phyloP scores from a whole-genome alignment of 2,797 vertebrate species.

The Sebastes trivittatus region DNA sequence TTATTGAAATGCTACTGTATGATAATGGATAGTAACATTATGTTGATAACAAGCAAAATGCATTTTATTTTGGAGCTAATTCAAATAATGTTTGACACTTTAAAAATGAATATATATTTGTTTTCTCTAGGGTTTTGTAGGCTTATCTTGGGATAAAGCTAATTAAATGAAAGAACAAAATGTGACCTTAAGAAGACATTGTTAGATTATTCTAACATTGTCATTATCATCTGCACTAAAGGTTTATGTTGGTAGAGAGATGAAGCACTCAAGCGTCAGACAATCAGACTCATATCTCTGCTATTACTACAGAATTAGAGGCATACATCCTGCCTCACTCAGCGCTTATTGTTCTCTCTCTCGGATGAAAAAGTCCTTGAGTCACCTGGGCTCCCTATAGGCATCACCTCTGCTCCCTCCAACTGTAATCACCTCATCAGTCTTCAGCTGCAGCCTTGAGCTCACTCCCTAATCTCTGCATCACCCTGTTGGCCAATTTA shows the following conservation, averaged over 20 bases:
- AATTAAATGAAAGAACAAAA: background rate
- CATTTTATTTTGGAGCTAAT: background rate
- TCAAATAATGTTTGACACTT: background rate
- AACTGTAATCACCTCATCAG: conserved; percentile 67
- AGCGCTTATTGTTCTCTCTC: conserved; percentile 29
- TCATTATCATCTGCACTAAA: background rate
- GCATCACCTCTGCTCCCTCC: conserved; percentile 46
- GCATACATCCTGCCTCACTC: conserved; percentile 7
- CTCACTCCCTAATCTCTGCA: conserved; percentile 6
- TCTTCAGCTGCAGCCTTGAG: conserved; percentile 42
- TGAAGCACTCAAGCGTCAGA: background rate
- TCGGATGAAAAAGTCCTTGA: conserved; percentile 46
- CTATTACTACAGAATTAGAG: background rate
- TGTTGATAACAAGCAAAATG: background rate
- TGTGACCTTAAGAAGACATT: background rate
- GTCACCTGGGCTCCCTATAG: conserved; percentile 60
- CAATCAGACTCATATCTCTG: background rate
- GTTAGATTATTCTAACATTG: background rate
- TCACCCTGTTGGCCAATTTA: conserved; percentile 13
- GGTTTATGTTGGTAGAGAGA: background rate
- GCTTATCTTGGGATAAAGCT: background rate
- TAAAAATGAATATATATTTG: background rate
- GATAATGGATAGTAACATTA: background rate
- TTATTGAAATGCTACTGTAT: background rate
- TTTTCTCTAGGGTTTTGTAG: background rate